These are phyloP conservation scores for Pachliopta kotzebuea DNA, from an alignment of 2,888 invertebrate species.

Conservation along the genomic window DNA sequence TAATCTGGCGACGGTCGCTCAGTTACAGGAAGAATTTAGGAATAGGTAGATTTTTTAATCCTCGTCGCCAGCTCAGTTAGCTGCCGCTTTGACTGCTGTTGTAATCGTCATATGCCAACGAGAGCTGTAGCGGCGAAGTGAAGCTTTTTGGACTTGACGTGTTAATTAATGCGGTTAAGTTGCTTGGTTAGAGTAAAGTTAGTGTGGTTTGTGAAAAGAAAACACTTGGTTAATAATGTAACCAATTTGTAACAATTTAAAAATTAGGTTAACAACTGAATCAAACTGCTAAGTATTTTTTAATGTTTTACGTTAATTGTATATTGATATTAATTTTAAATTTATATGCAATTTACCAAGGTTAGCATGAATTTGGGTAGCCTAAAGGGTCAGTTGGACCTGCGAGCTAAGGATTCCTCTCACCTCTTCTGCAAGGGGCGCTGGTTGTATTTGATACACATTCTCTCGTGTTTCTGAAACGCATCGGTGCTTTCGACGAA, in stretches of 20 bases:
- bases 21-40: no score
- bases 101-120: constrained; percentile 9
- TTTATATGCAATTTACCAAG: background rate
- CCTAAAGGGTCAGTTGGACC: constrained; percentile 7
- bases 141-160: constrained; percentile 1
- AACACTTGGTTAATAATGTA: constrained; percentile 21
- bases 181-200: constrained; percentile 25
- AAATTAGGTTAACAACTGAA: background rate
- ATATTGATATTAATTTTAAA: background rate
- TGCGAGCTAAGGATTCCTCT: constrained; percentile 30
- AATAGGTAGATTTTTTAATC: no score
- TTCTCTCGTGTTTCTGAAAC: constrained; percentile 71
- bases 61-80: no score
- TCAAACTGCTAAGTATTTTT: constrained; percentile 1
- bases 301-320: background rate
- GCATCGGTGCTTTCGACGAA: constrained; percentile 53
- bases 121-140: constrained; percentile 1
- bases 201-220: constrained; percentile 19
- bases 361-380: background rate
- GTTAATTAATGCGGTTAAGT: constrained; percentile 11
- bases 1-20: no score
- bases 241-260: constrained; percentile 3
- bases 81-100: no score
- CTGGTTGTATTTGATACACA: constrained; percentile 77
- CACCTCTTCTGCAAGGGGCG: constrained; percentile 72